Evolutionary conservation across 2,888 invertebrate genomes (phyloP).

Genomic region (Epinotia demarniana): DNA sequence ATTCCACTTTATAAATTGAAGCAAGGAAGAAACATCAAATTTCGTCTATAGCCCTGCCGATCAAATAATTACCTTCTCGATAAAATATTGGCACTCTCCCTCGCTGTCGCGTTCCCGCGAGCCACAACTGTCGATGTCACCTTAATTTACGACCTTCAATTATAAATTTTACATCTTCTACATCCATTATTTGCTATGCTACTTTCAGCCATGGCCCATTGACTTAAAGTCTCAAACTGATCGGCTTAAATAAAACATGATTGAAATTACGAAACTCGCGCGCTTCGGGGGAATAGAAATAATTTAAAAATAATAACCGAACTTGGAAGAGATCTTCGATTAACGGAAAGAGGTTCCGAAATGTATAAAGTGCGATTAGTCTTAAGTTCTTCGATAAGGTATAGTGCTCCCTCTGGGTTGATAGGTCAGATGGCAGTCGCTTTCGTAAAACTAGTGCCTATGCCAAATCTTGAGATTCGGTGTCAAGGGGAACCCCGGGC

Average conservation of each 20-base stretch:
- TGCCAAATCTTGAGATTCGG: too few relatives aligned
- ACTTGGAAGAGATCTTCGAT: slow-evolving; percentile 39
- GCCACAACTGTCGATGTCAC: slow-evolving; percentile 85
- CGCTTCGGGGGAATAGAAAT: slow-evolving; percentile 47
- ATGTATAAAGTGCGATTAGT: background rate
- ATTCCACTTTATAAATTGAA: slow-evolving; percentile 42
- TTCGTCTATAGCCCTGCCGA: slow-evolving; percentile 71
- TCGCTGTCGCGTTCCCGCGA: slow-evolving; percentile 58
- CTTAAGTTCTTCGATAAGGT: background rate
- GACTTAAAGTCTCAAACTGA: slow-evolving; percentile 3
- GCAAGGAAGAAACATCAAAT: slow-evolving; percentile 53
- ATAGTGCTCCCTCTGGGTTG: too few relatives aligned
- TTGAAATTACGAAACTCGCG: slow-evolving; percentile 48
- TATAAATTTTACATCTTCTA: slow-evolving; percentile 79
- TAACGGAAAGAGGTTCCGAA: slow-evolving; percentile 22
- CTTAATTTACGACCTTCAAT: slow-evolving; percentile 85
- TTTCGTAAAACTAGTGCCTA: too few relatives aligned
- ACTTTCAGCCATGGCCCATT: slow-evolving; percentile 31
- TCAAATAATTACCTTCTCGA: slow-evolving; percentile 81
- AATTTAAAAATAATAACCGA: slow-evolving; percentile 47
- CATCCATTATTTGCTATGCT: slow-evolving; percentile 30
- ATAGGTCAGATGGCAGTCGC: too few relatives aligned
- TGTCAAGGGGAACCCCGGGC: too few relatives aligned
- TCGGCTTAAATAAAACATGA: slow-evolving; percentile 30
- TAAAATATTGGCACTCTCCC: slow-evolving; percentile 80